Evolutionary conservation across 2,888 invertebrate species (phyloP).

Genomic region (Panzeria rudis): DNA sequence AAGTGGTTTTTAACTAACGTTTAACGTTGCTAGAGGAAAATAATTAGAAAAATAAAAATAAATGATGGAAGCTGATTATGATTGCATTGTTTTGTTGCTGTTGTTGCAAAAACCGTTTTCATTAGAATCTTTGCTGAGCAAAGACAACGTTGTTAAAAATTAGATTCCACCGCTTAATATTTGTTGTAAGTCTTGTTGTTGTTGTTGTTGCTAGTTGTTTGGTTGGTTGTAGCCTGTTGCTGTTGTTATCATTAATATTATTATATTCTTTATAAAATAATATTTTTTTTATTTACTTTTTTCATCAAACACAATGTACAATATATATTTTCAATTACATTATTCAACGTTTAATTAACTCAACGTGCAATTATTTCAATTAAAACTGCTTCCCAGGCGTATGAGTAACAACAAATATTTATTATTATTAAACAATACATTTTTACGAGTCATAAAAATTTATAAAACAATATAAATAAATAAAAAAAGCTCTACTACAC

Average conservation of each 20-base stretch:
- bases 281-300: slow-evolving; percentile 21
- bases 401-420: slow-evolving; percentile 78
- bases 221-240: slow-evolving; percentile 32
- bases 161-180: slow-evolving; percentile 36
- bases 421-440: slow-evolving; percentile 59
- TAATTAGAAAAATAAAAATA: background rate
- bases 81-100: slow-evolving; percentile 24
- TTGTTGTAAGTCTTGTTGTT: slow-evolving; percentile 52
- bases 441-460: slow-evolving; percentile 65
- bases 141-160: slow-evolving; percentile 49
- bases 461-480: slow-evolving; percentile 49
- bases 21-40: slow-evolving; percentile 19
- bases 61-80: slow-evolving; percentile 36
- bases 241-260: slow-evolving; percentile 47
- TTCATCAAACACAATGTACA: slow-evolving; percentile 18
- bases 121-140: slow-evolving; percentile 41
- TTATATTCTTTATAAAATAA: slow-evolving; percentile 57
- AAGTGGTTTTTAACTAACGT: slow-evolving; percentile 25
- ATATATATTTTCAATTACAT: slow-evolving; percentile 81
- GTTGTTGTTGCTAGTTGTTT: slow-evolving; percentile 37
- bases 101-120: background rate
- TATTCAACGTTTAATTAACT: slow-evolving; percentile 84
- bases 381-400: slow-evolving; percentile 82
- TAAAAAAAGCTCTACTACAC: background rate
- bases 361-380: slow-evolving; percentile 84